Conservation (phyloP, 2,113 vertebrate genomes). For the Prionailurus bengalensis region DNA sequence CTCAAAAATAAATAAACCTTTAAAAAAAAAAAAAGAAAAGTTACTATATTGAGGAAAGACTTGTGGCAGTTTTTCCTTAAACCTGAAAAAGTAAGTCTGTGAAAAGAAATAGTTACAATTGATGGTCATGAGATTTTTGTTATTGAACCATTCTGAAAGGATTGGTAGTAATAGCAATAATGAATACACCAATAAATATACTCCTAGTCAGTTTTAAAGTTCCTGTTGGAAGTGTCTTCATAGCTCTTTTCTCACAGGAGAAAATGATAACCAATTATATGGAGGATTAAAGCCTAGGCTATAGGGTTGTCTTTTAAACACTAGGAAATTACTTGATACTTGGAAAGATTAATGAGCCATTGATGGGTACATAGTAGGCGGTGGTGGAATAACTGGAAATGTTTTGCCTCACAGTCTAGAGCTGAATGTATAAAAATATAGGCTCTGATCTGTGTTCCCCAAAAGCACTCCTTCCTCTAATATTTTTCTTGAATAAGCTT, state of each 20-base stretch:
- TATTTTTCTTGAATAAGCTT: conserved; percentile 43
- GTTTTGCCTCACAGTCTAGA: neutral
- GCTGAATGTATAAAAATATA: neutral
- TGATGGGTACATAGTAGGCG: neutral
- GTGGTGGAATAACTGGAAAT: neutral
- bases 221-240: neutral
- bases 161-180: neutral
- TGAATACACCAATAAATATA: neutral
- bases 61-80: conserved; percentile 36
- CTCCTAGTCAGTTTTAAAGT: neutral
- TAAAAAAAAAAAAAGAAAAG: neutral
- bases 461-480: neutral
- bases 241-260: neutral
- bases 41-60: neutral
- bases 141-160: conserved; percentile 24
- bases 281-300: neutral
- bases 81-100: conserved; percentile 11
- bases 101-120: conserved; percentile 33
- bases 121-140: neutral
- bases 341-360: neutral
- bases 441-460: neutral
- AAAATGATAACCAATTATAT: conserved; percentile 18
- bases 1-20: too few species aligned
- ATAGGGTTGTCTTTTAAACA: conserved; percentile 10
- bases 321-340: neutral